Evolutionary conservation across 1,140 invertebrate species (phyloP).

Genomic region (Drosophila repletoides): DNA sequence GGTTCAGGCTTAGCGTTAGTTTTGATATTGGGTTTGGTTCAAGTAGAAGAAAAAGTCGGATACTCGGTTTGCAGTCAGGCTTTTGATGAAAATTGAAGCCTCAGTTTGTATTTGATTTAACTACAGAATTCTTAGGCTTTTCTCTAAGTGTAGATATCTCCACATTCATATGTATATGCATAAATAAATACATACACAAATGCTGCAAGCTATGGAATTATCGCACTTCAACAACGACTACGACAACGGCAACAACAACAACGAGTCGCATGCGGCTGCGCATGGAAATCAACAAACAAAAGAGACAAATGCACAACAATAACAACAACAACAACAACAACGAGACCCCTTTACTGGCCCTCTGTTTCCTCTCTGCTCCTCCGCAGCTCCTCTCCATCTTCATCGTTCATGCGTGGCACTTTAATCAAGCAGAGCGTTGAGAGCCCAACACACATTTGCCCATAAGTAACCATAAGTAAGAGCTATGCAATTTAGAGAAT

Average conservation of each 20-base stretch:
- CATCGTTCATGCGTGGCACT: constrained; percentile 34
- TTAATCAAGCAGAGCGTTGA: constrained; percentile 51
- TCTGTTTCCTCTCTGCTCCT: constrained; percentile 12
- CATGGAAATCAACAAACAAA: constrained; percentile 58
- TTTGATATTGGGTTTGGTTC: too few relatives aligned
- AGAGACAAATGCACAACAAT: constrained; percentile 55
- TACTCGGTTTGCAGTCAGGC: too few relatives aligned
- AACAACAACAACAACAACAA: constrained; percentile 30
- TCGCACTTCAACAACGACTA: constrained; percentile 68
- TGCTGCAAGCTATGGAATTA: constrained; percentile 56
- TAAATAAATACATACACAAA: constrained; percentile 13
- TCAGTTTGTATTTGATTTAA: too few relatives aligned
- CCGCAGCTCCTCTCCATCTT: not conserved
- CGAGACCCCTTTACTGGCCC: constrained; percentile 4
- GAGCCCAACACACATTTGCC: constrained; percentile 19
- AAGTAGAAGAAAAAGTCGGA: too few relatives aligned
- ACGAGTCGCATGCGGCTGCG: constrained; percentile 25
- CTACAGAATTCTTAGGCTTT: too few relatives aligned
- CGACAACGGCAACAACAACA: constrained; percentile 38
- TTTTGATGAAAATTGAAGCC: too few relatives aligned
- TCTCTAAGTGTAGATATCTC: too few relatives aligned
- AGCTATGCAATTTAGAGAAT: not conserved
- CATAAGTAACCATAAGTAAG: constrained; percentile 22
- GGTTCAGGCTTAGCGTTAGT: too few relatives aligned
- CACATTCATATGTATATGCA: not conserved